These are phyloP conservation scores for Daktulosphaira vitifoliae DNA, from an alignment of 1,140 invertebrate genomes.

Conservation along the genomic window DNA sequence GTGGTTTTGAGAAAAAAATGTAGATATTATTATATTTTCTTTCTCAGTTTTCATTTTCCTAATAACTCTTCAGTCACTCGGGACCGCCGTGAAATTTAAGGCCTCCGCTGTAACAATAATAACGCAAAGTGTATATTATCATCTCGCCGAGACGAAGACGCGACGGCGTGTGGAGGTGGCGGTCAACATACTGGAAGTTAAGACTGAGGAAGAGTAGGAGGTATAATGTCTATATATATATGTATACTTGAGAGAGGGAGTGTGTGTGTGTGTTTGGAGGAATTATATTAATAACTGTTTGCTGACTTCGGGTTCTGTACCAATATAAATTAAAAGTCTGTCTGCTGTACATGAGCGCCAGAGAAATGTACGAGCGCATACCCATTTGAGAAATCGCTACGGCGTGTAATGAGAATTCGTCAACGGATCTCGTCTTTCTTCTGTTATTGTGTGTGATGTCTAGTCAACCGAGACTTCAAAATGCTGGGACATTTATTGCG, in stretches of 20 bases:
- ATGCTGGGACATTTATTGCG: too few relatives aligned
- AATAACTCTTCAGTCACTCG: conserved; percentile 29
- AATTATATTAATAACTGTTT: conserved; percentile 8
- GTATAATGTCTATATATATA: too few relatives aligned
- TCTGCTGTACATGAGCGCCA: not conserved
- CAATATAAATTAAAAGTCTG: conserved; percentile 27
- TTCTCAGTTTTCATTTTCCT: conserved; percentile 29
- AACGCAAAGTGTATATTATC: too few relatives aligned
- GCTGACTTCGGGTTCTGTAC: not conserved
- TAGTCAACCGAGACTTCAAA: too few relatives aligned
- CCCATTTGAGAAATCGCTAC: not conserved
- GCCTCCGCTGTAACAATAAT: conserved; percentile 18
- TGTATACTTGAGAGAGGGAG: too few relatives aligned
- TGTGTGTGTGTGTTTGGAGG: not conserved
- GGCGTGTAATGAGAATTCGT: not conserved
- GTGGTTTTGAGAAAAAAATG: too few relatives aligned
- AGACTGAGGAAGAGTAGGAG: too few relatives aligned
- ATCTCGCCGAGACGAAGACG: too few relatives aligned
- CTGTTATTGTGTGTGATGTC: too few relatives aligned
- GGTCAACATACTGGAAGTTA: too few relatives aligned
- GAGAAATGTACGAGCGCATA: too few relatives aligned
- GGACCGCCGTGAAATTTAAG: conserved; percentile 19
- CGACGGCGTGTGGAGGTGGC: too few relatives aligned
- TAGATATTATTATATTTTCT: conserved; percentile 2
- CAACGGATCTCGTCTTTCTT: not conserved